Base-by-base conservation (phyloP, 2,888 invertebrate species). In the Aelia acuminata region DNA sequence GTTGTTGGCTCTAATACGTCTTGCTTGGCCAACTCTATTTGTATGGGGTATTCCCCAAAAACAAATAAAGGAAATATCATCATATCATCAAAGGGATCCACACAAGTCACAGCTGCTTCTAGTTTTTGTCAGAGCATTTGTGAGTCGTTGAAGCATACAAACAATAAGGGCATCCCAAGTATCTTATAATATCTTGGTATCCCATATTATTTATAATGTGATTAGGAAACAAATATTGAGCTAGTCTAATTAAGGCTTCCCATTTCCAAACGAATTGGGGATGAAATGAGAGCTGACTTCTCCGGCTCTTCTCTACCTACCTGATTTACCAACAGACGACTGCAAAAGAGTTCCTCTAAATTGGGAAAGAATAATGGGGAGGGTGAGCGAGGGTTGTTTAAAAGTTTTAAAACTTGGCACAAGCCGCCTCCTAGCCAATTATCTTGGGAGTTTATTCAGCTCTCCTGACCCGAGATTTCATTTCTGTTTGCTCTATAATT, bases 331-430 rank as follows among this genome's bases (percentile, higher is more conserved):
- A 43, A 80, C 80, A 80, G 43, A 80, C 80, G 80, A 80, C 80
- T 80, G 39, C 39, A 80, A 80, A 80, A 80, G 80, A 43, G 80
- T 80, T 80, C 22, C 80, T 43, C 22, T 80, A 80, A 80, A 80
- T 80, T 43, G 80, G 80, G 39, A 43, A 43, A 80, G 80, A 80
- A 80, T 80, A 80, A 80, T 80, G 80, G 80, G 8, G 20, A 80
- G 80, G 80, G 80, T 43, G 80, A 80, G 80, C 39, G 80, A 80
- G 80, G 80, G 22, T 80, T 80, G 80, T 80, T 80, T 80, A 80
- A 80, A 80, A 80, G 80, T 80, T 80, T 80, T 80, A 43, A 80
- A 80, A 80, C 80, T 80, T 80, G 80, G 80, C 80, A 43, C 80
- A 43, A 43, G 80, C 80, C 39, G 80, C 80, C 80, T 80, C 80